Evolutionary conservation across 2,113 vertebrate species (phyloP), one percentile per base, ranked within the genome.

Genomic region (Lipophrys pholis): DNA sequence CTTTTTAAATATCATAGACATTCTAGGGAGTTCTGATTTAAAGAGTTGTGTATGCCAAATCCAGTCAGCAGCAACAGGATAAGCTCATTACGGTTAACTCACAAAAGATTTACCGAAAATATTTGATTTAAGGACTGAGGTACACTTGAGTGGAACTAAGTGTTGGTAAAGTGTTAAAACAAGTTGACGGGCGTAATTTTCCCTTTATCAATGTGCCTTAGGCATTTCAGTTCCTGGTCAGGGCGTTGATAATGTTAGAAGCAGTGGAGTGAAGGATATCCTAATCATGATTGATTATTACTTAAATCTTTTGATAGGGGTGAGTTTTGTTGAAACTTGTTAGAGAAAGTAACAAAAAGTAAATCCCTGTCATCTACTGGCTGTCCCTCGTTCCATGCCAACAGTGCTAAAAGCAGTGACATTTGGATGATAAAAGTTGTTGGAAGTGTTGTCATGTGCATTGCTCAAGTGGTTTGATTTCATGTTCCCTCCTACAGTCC

Each of bases 101-200:
- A 30, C 21, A 30, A 30, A 30, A 30, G 2, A 30, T 30, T 30
- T 30, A 30, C 21, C 21, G 21, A 16, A 21, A 45, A 7, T 35
- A 7, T 2, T 46, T 11, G 12, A 17, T 67, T 83, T 46, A 55
- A 8, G 9, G 14, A 40, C 62, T 54, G 9, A 53, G 55, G 35
- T n/a, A 21, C 5, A 42, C 11, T 41, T 8, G 9, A 45, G 7
- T 42, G 10, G 10, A 9, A 45, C 42, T 45, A 30, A 39, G 11
- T 10, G 0, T n/a, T 35, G 30, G 14, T 15, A 8, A 11, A 17
- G 11, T 15, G 6, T 41, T 49, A 2, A 30, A 30, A 30, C 21
- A 30, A 30, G 21, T 30, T 30, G 21, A 30, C 21, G 4, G 21
- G 21, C 11, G 0, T 10, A 56, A 39, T 8, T 30, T 42, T 42